Evolutionary conservation across 2,113 vertebrate species (phyloP).

Genomic region (Tenebrosternarchus preto): DNA sequence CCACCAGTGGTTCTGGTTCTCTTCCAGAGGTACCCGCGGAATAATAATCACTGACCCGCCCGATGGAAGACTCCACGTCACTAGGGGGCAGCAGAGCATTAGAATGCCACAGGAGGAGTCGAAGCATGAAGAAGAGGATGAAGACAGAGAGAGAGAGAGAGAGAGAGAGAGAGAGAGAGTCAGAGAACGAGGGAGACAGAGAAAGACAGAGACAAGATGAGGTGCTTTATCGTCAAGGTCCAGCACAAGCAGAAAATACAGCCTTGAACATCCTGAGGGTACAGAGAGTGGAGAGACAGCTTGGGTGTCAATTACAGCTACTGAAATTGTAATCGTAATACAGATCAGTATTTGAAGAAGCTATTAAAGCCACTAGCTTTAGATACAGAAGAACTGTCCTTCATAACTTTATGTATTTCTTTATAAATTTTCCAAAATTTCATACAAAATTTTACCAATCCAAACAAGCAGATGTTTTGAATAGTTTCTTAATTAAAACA

Average conservation of each 20-base stretch:
- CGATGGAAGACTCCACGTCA: constrained; percentile 71
- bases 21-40: constrained; percentile 77
- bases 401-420: no score
- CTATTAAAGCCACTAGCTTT: no score
- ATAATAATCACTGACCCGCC: constrained; percentile 77
- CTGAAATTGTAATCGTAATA: no score
- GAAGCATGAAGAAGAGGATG: neutral
- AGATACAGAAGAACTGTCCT: no score
- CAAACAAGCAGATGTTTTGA: no score
- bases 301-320: no score
- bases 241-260: constrained; percentile 33
- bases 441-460: no score
- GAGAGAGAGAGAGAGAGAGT: constrained; percentile 41
- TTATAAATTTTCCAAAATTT: no score
- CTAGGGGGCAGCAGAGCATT: constrained; percentile 66
- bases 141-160: constrained; percentile 20
- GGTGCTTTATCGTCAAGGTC: constrained; percentile 49
- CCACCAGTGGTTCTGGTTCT: constrained; percentile 70
- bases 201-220: constrained; percentile 66
- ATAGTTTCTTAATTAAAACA: no score
- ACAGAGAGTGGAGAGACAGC: neutral
- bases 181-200: constrained; percentile 34
- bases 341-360: no score
- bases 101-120: constrained; percentile 35
- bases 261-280: constrained; percentile 63